A percentile compares a stretch with the other conserved stretches of the same genome.
These are phyloP conservation scores for Zoroaster sp. DNA, from an alignment of 53 echinoderm and acorn worm genomes.

Conservation along the genomic window DNA sequence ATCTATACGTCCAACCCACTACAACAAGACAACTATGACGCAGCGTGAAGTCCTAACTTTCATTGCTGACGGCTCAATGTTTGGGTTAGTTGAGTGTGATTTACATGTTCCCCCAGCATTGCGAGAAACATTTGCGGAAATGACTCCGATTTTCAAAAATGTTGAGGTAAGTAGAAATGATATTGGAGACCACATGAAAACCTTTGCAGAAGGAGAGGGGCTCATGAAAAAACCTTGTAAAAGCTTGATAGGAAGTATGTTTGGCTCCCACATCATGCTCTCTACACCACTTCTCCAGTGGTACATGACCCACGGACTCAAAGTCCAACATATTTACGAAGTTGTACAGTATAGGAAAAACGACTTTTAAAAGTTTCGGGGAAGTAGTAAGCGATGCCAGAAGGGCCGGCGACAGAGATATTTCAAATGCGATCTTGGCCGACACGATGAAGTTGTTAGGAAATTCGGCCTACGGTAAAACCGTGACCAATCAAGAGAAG, in stretches of 20 bases:
- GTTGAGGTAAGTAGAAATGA: conserved; percentile 13
- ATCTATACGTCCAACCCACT: neutral
- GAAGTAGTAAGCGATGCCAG: too few relatives aligned
- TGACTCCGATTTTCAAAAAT: conserved; percentile 62
- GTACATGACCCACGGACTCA: neutral
- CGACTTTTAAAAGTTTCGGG: neutral
- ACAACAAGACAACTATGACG: neutral
- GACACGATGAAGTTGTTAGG: too few relatives aligned
- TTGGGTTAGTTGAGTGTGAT: conserved; percentile 59
- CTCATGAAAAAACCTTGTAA: conserved; percentile 1
- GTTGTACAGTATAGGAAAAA: conserved; percentile 8
- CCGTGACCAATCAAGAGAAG: conserved; percentile 57
- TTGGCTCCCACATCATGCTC: neutral
- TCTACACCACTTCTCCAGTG: conserved; percentile 16
- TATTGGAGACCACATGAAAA: conserved; percentile 45
- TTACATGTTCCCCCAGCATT: conserved; percentile 31
- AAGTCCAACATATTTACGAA: neutral
- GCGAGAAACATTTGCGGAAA: conserved; percentile 34
- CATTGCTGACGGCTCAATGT: conserved; percentile 25
- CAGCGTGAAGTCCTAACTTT: neutral
- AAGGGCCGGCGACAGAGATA: too few relatives aligned
- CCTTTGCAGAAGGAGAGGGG: neutral
- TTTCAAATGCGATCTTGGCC: conserved; percentile 39
- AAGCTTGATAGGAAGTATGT: conserved; percentile 47
- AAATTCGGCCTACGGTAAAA: conserved; percentile 69